Evolutionary conservation across 2,888 invertebrate genomes (phyloP).

Genomic region (Synanthedon tipuliformis): DNA sequence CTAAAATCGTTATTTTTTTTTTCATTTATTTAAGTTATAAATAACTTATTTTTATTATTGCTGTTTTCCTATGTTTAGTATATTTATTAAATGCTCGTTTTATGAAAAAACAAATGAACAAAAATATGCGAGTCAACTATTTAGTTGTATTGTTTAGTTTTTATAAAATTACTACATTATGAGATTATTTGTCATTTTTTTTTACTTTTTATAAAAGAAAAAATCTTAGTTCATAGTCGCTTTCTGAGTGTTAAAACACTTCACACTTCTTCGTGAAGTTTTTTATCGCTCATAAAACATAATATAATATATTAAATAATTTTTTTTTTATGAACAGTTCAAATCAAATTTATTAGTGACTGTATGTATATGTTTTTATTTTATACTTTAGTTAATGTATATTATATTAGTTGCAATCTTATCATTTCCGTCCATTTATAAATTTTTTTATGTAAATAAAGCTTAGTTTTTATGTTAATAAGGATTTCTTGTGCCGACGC

Average conservation of each 20-base stretch:
- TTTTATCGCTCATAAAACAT: not conserved
- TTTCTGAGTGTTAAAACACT: not conserved
- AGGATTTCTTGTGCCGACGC: not conserved
- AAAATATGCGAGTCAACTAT: not conserved
- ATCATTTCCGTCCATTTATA: slow-evolving; percentile 63
- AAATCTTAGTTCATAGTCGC: slow-evolving; percentile 34
- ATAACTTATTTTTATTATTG: slow-evolving; percentile 39
- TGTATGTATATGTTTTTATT: slow-evolving; percentile 25
- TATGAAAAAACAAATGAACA: slow-evolving; percentile 1
- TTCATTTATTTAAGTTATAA: slow-evolving; percentile 23
- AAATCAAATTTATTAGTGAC: slow-evolving; percentile 4
- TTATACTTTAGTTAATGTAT: slow-evolving; percentile 18
- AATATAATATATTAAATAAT: not conserved
- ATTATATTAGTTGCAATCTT: slow-evolving; percentile 45
- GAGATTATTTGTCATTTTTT: slow-evolving; percentile 59
- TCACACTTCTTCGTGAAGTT: not conserved
- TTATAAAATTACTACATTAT: slow-evolving; percentile 51
- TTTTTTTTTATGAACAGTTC: not conserved
- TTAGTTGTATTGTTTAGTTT: not conserved
- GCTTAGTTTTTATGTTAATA: not conserved
- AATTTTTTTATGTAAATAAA: slow-evolving; percentile 14
- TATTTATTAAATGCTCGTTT: not conserved
- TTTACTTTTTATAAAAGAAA: slow-evolving; percentile 46
- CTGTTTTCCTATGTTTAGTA: slow-evolving; percentile 36
- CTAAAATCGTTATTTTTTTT: slow-evolving; percentile 26